Base-by-base conservation (phyloP, 2,888 invertebrate genomes). In the Ochlodes sylvanus region DNA sequence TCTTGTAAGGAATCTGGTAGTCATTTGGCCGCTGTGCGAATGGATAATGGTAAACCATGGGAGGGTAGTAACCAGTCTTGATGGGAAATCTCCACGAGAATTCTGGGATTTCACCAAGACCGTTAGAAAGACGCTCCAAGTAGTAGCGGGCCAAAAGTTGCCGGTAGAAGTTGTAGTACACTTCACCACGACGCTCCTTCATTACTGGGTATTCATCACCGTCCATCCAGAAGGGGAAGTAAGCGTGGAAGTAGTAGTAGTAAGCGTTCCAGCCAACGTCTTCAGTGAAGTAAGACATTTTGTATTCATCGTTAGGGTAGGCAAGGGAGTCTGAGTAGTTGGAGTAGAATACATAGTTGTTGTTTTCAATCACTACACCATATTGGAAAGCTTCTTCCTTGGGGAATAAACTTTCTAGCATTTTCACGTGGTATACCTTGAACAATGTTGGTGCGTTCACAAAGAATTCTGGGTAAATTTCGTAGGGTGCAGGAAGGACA, bases 101-200 rank as follows among this genome's bases (percentile, higher is more conserved):
- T 50, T 94, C 90, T 7, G 94, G 93, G 71, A 96, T 94, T 55
- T 94, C 94, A 14, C 95, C 95, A 70, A 96, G 78, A 19, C 94
- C 94, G 74, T 96, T 95, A 41, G 95, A 93, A 66, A 95, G 86
- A 84, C 96, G 95, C 79, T 96, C 96, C 79, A 96, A 84, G 78
- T 95, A 95, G 91, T 96, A 96, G 78, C 96, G 95, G 70, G 95
- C 94, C 76, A 96, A 79, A 14, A 96, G 78, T 82, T 96, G 96
- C 78, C 96, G 95, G 80, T 96, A 95, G 80, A 94, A 90, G 89
- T 93, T 95, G 82, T 95, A 94, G 90, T 94, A 96, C 44, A 94
- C 82, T 84, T 96, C 95, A 70, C 96, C 96, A 71, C 95, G 94
- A 78, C 94, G 93, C 72, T 95, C 93, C 76, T 94, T 94, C 77